Percentiles rank a stretch among this genome's conserved stretches.
Conservation (phyloP, 2,888 invertebrate genomes). For the Griposia aprilina region DNA sequence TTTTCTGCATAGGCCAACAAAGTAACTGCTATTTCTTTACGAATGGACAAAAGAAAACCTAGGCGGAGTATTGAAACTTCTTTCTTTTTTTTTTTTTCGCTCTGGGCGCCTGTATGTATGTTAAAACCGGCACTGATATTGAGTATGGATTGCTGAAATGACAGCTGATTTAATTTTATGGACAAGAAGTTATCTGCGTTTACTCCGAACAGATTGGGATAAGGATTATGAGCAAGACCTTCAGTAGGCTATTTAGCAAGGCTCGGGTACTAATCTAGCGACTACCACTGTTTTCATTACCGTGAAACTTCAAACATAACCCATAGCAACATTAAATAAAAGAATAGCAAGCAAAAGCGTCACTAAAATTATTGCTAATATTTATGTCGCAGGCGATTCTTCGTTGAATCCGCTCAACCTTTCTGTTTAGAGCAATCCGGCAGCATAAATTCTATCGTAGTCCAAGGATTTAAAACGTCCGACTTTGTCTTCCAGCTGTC, state of each 20-base stretch:
- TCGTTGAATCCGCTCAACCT: background rate
- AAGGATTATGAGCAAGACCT: background rate
- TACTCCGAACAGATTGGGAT: background rate
- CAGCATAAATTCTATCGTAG: background rate
- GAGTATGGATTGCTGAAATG: background rate
- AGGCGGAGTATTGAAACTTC: too few relatives aligned
- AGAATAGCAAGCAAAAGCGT: background rate
- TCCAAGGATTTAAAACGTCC: slow-evolving; percentile 16
- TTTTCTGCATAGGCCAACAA: too few relatives aligned
- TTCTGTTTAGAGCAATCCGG: slow-evolving; percentile 3
- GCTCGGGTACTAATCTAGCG: background rate
- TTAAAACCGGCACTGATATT: too few relatives aligned
- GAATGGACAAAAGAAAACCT: too few relatives aligned
- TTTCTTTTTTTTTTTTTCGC: too few relatives aligned
- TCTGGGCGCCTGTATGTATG: too few relatives aligned
- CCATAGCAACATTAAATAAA: background rate
- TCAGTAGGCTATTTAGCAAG: background rate
- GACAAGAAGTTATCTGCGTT: background rate
- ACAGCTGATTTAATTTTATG: background rate
- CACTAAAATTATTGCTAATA: slow-evolving; percentile 36
- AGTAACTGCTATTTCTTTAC: too few relatives aligned
- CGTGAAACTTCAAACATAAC: background rate
- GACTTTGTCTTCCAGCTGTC: slow-evolving; percentile 8
- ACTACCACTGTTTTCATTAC: background rate
- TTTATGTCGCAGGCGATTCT: slow-evolving; percentile 37